A percentile compares a stretch with the other conserved stretches of the same genome.
phyloP scores from a whole-genome alignment of 2,113 vertebrate species.

The Etheostoma cragini region DNA sequence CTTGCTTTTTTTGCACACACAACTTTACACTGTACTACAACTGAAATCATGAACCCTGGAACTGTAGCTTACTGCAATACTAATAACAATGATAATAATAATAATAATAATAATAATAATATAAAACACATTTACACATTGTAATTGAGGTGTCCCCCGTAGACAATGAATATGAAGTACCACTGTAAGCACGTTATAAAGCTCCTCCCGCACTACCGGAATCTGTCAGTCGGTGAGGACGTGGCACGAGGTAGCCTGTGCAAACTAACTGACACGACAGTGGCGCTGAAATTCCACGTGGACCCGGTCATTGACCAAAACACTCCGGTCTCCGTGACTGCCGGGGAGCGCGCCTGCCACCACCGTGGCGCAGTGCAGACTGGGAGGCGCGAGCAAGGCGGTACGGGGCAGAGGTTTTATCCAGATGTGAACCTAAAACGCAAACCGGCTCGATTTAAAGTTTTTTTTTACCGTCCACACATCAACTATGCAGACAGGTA shows the following conservation, averaged over 20 bases:
- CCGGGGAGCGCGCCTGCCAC: constrained; percentile 27
- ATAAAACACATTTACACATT: background rate
- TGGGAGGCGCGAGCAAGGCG: constrained; percentile 34
- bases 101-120: no score
- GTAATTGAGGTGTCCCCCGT: background rate
- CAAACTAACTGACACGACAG: constrained; percentile 33
- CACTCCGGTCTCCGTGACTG: constrained; percentile 58
- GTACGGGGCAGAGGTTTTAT: constrained; percentile 33
- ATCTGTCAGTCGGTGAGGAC: constrained; percentile 25
- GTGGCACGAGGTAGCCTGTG: constrained; percentile 33
- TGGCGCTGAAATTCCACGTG: constrained; percentile 74
- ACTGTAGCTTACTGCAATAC: no score
- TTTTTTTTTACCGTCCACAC: background rate
- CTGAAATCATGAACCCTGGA: no score
- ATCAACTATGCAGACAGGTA: constrained; percentile 66
- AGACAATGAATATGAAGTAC: background rate
- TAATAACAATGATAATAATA: no score
- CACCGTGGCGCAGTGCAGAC: constrained; percentile 76
- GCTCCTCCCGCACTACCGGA: background rate
- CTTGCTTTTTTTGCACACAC: no score
- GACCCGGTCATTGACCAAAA: constrained; percentile 76
- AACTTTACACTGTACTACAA: no score
- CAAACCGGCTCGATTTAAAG: background rate
- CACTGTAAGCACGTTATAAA: background rate
- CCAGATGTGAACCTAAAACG: constrained; percentile 55